These are phyloP conservation scores for Trididemnum nubilum DNA, from an alignment of 23 tunicate species.

Conservation along the genomic window DNA sequence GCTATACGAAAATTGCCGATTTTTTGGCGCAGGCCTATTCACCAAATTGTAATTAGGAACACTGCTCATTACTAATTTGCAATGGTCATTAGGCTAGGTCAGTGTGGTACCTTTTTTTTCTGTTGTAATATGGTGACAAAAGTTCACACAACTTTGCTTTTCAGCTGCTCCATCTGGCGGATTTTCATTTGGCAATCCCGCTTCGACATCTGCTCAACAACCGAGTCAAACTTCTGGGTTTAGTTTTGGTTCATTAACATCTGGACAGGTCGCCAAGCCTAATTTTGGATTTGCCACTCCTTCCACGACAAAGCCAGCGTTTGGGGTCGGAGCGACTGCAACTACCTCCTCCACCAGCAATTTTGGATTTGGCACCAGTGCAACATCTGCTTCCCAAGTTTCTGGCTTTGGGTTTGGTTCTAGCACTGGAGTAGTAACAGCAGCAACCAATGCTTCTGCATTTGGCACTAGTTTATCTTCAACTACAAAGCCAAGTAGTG, in stretches of 20 bases:
- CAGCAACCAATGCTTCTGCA: constrained; percentile 16
- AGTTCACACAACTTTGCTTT: no score
- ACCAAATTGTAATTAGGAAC: no score
- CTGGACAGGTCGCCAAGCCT: neutral
- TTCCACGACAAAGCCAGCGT: neutral
- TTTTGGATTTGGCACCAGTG: neutral
- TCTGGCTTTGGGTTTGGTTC: constrained; percentile 2
- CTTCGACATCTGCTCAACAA: constrained; percentile 23
- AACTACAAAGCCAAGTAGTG: constrained; percentile 8
- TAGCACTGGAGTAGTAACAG: constrained; percentile 3
- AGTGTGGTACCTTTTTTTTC: no score
- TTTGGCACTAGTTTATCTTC: constrained; percentile 17
- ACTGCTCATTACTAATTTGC: no score
- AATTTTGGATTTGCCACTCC: constrained; percentile 16
- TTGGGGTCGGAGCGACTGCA: constrained; percentile 30
- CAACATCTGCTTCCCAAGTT: neutral
- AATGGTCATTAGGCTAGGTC: no score
- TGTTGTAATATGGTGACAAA: no score
- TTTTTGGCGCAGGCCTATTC: no score
- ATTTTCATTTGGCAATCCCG: constrained; percentile 38
- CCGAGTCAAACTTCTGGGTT: constrained; percentile 6
- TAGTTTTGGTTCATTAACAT: constrained; percentile 16
- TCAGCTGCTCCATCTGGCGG: no score
- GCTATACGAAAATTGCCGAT: no score
- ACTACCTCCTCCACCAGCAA: neutral